Percentiles rank a stretch among this genome's conserved stretches.
Evolutionary conservation across 1,140 invertebrate species (phyloP).

Genomic region (Vollenhovia emeryi): DNA sequence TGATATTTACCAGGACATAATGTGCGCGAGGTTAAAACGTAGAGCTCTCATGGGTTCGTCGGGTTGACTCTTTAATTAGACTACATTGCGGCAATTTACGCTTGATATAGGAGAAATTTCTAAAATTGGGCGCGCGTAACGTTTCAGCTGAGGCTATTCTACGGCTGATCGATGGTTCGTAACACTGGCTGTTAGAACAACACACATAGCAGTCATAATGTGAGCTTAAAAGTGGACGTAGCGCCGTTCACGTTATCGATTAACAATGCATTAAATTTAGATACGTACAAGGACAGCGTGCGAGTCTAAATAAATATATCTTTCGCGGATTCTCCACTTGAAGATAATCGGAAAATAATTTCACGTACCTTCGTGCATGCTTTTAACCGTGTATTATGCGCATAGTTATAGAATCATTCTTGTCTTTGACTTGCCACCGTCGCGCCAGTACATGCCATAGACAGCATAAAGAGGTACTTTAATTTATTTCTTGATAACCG

Average conservation of each 20-base stretch:
- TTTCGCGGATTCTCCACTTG: neutral
- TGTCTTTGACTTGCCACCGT: neutral
- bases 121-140: neutral
- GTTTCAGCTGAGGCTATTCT: neutral
- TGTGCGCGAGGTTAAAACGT: neutral
- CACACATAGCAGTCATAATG: neutral
- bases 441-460: conserved; percentile 15
- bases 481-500: conserved; percentile 77
- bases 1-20: conserved; percentile 26
- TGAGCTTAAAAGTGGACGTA: conserved; percentile 4
- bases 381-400: neutral
- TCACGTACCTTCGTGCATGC: neutral
- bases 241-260: neutral
- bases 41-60: neutral
- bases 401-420: conserved; percentile 1
- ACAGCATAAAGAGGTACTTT: conserved; percentile 50
- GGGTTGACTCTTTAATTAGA: conserved; percentile 25
- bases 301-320: neutral
- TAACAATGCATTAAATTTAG: neutral
- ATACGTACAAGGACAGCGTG: neutral
- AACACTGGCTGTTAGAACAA: neutral
- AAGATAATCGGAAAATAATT: neutral
- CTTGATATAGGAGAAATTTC: neutral
- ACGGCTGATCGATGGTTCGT: neutral
- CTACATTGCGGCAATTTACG: neutral